Evolutionary conservation across 1,140 invertebrate species (phyloP), one percentile per base, ranked within the genome.

Genomic region (Hermetia illucens): DNA sequence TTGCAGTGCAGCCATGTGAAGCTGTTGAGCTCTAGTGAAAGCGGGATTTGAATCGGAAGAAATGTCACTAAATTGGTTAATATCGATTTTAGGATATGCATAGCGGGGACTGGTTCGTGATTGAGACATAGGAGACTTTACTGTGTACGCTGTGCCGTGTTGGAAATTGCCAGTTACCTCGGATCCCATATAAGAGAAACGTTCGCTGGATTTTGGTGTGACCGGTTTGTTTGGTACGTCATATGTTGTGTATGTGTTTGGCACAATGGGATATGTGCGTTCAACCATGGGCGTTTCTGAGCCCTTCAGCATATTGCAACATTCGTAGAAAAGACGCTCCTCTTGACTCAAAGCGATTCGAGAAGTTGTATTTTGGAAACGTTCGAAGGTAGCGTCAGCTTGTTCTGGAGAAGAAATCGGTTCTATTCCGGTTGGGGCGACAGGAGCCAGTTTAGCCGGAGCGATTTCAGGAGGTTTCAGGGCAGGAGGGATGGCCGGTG

Each of bases 251-350:
- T 10, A 16, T 15, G 36, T 16, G 17, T 38, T 37, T 33, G 40
- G 34, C 1, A 41, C 18, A 30, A 21, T 41, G 21, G 15, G 16
- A 41, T 41, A 39, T 2, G 32, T 38, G n/a, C 24, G 17, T 20
- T 8, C 18, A 8, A 42, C 39, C 33, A 35, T 41, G 1, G 52
- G 47, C 4, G 51, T 50, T 37, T 57, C 51, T 3, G 56, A 52
- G 18, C 56, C 53, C 38, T 60, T 60, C 3, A 60, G 34, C 9
- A 60, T 59, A 37, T 57, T 59, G 40, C 54, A 57, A 38, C 57
- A 60, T 36, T 60, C 57, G 39, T 58, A 60, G 27, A 60, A 60
- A 22, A 60, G 46, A 2, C 57, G 51, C 36, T 60, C 54, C 35
- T 60, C 57, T 15, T 57, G 56, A 53, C 58, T 60, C 3, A 60